Evolutionary conservation across 2,888 invertebrate species (phyloP), one percentile per base, ranked within the genome.

Genomic region (Agrochola macilenta): DNA sequence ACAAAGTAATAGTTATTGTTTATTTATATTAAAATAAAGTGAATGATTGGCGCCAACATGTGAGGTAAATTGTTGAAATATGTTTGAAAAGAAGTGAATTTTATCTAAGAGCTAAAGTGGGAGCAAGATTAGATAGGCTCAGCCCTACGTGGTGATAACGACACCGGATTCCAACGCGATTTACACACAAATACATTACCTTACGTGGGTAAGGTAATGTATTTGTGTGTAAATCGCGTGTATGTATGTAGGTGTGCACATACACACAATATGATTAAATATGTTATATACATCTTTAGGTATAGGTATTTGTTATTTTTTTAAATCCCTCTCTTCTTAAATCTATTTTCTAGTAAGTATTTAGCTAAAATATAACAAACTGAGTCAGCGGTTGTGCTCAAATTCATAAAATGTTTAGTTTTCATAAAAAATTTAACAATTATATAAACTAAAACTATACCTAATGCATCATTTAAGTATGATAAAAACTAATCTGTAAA

Each of bases 111-210:
- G 88, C 87, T 91, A 92, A 91, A 93, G 92, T 94, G 91, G 91
- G 91, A 93, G 91, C 89, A 91, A 94, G 95, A 96, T 96, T 93
- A 96, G 96, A 96, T 96, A 95, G 91, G 88, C 91, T 90, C 93
- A 93, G 93, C 95, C 95, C 95, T 95, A 94, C 91, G 89, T 83
- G 78, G 77, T 92, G 95, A 95, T 96, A 96, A 95, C 90, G 88
- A 86, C 89, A 87, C 90, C 89, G 93, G 92, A 95, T 94, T 94
- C 93, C 93, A 91, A 88, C 90, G 90, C 90, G 83, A 91, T 90
- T 91, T 90, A 91, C 91, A 93, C 92, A 93, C 91, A 82, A 66
- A 74, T 64, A 78, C 91, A 91, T 85, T 91, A 54, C 88, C 87
- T n/a, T n/a, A n/a, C n/a, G n/a, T n/a, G n/a, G n/a, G n/a, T n/a